Conservation (phyloP, 2,888 invertebrate species). For the Aromia moschata region DNA sequence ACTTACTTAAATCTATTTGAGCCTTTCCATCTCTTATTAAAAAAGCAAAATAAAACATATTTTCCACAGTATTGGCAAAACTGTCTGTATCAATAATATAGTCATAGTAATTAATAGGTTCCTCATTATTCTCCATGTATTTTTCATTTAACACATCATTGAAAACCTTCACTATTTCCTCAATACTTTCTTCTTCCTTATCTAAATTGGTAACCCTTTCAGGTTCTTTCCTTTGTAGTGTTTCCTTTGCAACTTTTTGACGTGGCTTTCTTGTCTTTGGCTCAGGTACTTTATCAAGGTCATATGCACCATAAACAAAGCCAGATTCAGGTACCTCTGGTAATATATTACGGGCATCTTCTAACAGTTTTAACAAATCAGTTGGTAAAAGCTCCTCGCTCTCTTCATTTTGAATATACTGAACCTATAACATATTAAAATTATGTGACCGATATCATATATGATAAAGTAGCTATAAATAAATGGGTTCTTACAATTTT, state of each 20-base stretch:
- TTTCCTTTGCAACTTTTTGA: slow-evolving; percentile 51
- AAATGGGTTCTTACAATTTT: slow-evolving; percentile 65
- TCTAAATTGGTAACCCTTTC: slow-evolving; percentile 65
- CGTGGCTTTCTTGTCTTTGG: slow-evolving; percentile 58
- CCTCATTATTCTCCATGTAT: slow-evolving; percentile 58
- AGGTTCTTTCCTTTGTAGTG: slow-evolving; percentile 61
- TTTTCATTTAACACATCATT: slow-evolving; percentile 62
- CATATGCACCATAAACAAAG: slow-evolving; percentile 65
- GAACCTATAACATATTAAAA: slow-evolving; percentile 32
- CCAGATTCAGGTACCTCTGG: slow-evolving; percentile 55
- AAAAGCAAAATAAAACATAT: slow-evolving; percentile 73
- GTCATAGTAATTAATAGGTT: slow-evolving; percentile 69
- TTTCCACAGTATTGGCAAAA: slow-evolving; percentile 71
- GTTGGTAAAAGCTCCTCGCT: slow-evolving; percentile 55
- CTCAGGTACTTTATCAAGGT: slow-evolving; percentile 52
- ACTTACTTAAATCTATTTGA: slow-evolving; percentile 64
- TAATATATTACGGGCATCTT: slow-evolving; percentile 51
- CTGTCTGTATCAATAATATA: slow-evolving; percentile 68
- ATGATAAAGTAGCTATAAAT: no score
- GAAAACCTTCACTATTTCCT: slow-evolving; percentile 67
- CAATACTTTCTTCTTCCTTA: slow-evolving; percentile 67
- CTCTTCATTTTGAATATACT: slow-evolving; percentile 46
- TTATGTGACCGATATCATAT: no score
- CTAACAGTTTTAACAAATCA: slow-evolving; percentile 59
- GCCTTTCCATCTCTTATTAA: slow-evolving; percentile 68